Percentiles rank a stretch among this genome's conserved stretches.
phyloP scores from a whole-genome alignment of 2,888 invertebrate species.

The Macrophya alboannulata region DNA sequence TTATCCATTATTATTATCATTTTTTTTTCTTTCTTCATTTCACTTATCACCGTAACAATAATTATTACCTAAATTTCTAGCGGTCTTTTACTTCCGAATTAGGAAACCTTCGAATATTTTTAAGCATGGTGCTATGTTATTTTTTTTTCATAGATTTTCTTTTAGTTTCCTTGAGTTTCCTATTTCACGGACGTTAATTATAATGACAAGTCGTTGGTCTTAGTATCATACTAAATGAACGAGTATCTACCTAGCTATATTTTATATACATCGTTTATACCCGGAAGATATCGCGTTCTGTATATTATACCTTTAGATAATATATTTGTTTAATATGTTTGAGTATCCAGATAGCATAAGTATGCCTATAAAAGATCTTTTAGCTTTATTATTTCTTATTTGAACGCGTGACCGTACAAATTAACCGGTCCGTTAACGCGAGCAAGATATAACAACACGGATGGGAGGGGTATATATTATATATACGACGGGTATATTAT shows the following conservation, averaged over 20 bases:
- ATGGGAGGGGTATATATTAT: neutral
- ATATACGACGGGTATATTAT: neutral
- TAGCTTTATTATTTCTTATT: constrained; percentile 16
- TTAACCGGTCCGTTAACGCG: constrained; percentile 49
- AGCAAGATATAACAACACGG: neutral
- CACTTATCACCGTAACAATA: neutral
- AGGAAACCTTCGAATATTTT: too few relatives aligned
- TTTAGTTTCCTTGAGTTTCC: too few relatives aligned
- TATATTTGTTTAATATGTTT: neutral
- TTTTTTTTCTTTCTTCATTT: neutral
- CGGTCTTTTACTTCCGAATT: too few relatives aligned
- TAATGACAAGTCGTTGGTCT: neutral
- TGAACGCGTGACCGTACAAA: constrained; percentile 36
- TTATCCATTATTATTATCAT: neutral
- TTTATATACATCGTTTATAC: neutral
- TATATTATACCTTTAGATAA: neutral
- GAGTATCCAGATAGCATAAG: neutral
- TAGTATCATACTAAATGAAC: neutral
- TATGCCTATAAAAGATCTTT: neutral
- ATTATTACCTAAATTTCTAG: too few relatives aligned
- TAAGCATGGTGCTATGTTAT: too few relatives aligned
- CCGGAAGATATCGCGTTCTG: neutral
- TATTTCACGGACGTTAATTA: too few relatives aligned
- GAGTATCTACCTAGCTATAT: neutral
- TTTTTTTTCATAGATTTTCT: too few relatives aligned